A percentile compares a stretch with the other conserved stretches of the same genome.
These are phyloP conservation scores for Procavia capensis DNA, from an alignment of 2,113 vertebrate genomes.

Conservation along the genomic window DNA sequence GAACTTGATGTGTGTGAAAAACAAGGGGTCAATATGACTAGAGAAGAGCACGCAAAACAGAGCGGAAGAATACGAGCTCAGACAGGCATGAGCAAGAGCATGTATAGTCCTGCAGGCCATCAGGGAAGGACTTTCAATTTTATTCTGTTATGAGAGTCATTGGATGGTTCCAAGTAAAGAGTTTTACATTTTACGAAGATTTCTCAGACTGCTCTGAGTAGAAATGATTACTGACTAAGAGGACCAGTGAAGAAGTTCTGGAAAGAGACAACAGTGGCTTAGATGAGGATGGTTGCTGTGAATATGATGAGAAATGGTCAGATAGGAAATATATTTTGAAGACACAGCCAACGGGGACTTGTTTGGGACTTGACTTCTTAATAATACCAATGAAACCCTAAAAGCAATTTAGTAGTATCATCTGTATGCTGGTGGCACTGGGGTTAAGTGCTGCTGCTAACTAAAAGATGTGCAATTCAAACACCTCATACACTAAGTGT, in stretches of 20 bases:
- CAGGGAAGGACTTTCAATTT: background rate
- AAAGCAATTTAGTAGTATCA: background rate
- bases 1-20: background rate
- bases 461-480: too few species aligned
- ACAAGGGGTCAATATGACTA: background rate
- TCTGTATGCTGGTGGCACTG: too few species aligned
- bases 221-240: background rate
- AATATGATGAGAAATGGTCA: background rate
- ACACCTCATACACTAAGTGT: too few species aligned
- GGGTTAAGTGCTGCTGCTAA: too few species aligned
- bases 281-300: background rate
- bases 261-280: background rate
- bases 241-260: background rate
- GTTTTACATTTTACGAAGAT: background rate
- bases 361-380: background rate
- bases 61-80: background rate
- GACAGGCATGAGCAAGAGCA: background rate
- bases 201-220: background rate
- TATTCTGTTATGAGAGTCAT: background rate
- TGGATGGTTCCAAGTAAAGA: background rate
- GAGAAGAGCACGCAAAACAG: background rate
- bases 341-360: background rate
- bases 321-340: background rate
- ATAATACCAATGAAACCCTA: background rate
- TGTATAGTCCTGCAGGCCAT: rapidly evolving